Conservation (phyloP, 2,888 invertebrate genomes). For the Cryptocephalus moraei region DNA sequence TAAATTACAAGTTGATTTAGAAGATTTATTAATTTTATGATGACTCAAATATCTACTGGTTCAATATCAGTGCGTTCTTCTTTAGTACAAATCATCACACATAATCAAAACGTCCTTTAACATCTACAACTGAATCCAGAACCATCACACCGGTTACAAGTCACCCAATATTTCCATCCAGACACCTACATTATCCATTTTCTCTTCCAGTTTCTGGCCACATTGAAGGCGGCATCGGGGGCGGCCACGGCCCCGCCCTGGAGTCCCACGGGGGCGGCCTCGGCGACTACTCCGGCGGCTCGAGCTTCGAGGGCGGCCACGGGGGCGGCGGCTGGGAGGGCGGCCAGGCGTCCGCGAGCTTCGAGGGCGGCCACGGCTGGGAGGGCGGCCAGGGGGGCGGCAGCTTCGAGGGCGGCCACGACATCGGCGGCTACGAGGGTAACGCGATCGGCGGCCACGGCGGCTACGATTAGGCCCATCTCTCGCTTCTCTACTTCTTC, state of each 20-base stretch:
- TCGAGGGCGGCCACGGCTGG: conserved; percentile 8
- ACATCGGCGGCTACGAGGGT: conserved; percentile 8
- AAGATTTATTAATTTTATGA: too few species aligned
- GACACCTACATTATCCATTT: not conserved
- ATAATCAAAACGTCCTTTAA: too few species aligned
- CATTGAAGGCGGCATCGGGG: conserved; percentile 32
- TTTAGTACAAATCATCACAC: too few species aligned
- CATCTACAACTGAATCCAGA: too few species aligned
- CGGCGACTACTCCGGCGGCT: conserved; percentile 34
- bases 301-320: conserved; percentile 32
- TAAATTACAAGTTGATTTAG: too few species aligned
- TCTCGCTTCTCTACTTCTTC: not conserved
- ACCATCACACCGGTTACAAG: too few species aligned
- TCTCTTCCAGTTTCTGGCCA: conserved; percentile 23
- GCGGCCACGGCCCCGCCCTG: conserved; percentile 7
- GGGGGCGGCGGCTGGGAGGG: conserved; percentile 13
- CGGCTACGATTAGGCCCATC: conserved; percentile 9
- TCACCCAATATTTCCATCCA: too few species aligned
- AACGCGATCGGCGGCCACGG: conserved; percentile 9
- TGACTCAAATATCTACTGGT: too few species aligned
- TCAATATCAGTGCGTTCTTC: too few species aligned
- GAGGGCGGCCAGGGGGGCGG: conserved; percentile 9
- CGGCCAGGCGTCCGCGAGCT: conserved; percentile 9
- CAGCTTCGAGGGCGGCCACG: conserved; percentile 10
- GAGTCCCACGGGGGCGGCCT: conserved; percentile 9